Evolutionary conservation across 2,888 invertebrate genomes (phyloP).

Genomic region (Agonopterix arenella): DNA sequence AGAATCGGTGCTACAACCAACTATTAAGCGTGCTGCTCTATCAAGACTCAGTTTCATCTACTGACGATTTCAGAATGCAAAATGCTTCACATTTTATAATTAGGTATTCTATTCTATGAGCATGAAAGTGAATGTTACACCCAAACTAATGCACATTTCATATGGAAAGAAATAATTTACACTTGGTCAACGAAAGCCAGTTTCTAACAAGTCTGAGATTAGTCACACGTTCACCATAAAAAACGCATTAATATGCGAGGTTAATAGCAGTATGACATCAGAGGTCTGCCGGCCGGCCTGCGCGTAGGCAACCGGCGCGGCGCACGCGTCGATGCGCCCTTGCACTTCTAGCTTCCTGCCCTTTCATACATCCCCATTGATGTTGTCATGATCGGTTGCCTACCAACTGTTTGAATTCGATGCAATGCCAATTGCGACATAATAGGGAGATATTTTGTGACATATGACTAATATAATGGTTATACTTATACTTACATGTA

Average conservation of each 20-base stretch:
- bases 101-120: too few species aligned
- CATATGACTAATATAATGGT: too few species aligned
- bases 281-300: slow-evolving; percentile 1
- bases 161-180: not conserved
- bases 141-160: too few species aligned
- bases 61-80: too few species aligned
- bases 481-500: too few species aligned
- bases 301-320: slow-evolving; percentile 1
- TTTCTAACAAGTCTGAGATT: not conserved
- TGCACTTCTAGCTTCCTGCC: slow-evolving; percentile 51
- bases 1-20: too few species aligned
- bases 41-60: too few species aligned
- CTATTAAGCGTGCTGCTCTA: too few species aligned
- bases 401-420: not conserved
- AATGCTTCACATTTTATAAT: too few species aligned
- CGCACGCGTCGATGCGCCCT: slow-evolving; percentile 39
- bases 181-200: not conserved
- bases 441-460: too few species aligned
- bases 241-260: not conserved
- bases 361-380: slow-evolving; percentile 53
- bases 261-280: slow-evolving; percentile 1
- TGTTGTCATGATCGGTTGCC: slow-evolving; percentile 43
- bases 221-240: not conserved
- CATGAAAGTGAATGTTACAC: too few species aligned
- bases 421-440: too few species aligned